Evolutionary conservation across 2,113 vertebrate species (phyloP), one percentile per base, ranked within the genome.

Genomic region (Marcusenius ussheri): DNA sequence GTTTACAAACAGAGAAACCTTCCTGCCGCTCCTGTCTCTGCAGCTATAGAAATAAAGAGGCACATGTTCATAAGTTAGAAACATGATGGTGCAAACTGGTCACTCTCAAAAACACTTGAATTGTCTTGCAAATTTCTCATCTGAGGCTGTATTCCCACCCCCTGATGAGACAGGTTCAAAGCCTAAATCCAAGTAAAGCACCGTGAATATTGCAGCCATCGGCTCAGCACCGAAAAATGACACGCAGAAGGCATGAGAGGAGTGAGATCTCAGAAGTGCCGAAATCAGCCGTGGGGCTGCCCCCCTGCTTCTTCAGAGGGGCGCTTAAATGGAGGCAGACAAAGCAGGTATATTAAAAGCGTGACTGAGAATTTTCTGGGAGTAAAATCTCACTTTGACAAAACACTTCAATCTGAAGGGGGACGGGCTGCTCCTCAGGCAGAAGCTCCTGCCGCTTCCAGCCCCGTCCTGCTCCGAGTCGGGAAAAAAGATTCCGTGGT

Each of bases 351-450:
- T 50, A 53, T 53, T 51, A 51, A 86, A 86, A 27, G 45, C 83
- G 47, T 49, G 83, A 86, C 45, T 86, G 47, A 2, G 47, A 50
- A 86, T 86, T 86, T 86, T 50, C 83, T 47, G 49, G 83, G 83
- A 50, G 83, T 50, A 86, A 86, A 86, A 47, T 86, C 45, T 47
- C 45, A 86, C 47, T 47, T 47, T 86, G 83, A 17, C 83, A 86
- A 49, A 50, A 80, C 24, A 46, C 83, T 49, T 86, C 46, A 47
- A 6, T 86, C 45, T 50, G 83, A 42, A 86, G 47, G 47, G 83
- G 47, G 27, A 27, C 10, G 46, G 9, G 42, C 9, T 3, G 3
- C 46, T 49, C 21, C 45, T 49, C 3, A 5, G 24, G 19, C 45
- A 21, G 31, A 39, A 27, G 45, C 45, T 11, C 35, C 35, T 5